phyloP scores from a whole-genome alignment of 2,797 vertebrate species.

The Gymnothorax reevesii region DNA sequence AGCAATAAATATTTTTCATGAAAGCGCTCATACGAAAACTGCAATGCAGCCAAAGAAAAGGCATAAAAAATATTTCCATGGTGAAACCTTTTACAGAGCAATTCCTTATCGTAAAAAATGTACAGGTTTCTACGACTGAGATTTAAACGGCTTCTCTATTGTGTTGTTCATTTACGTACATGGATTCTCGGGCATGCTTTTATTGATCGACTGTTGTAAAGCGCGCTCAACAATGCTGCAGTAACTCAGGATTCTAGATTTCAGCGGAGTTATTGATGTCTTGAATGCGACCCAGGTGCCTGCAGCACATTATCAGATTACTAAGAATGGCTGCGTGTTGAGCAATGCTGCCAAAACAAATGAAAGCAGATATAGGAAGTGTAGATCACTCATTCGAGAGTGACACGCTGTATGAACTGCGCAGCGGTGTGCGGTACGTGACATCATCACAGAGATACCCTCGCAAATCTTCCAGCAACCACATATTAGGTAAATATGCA shows the following conservation, averaged over 20 bases:
- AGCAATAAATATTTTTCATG: not conserved
- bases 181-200: not conserved
- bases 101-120: not conserved
- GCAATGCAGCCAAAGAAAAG: not conserved
- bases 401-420: conserved; percentile 47
- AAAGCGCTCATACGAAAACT: not conserved
- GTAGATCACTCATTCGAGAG: conserved; percentile 53
- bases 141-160: not conserved
- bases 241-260: conserved; percentile 6
- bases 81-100: not conserved
- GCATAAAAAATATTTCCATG: not conserved
- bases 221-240: not conserved
- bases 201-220: conserved; percentile 4
- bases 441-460: conserved; percentile 53
- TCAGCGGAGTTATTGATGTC: conserved; percentile 36
- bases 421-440: conserved; percentile 41
- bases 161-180: not conserved
- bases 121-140: not conserved
- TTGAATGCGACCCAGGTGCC: conserved; percentile 65
- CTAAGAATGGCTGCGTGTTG: conserved; percentile 50
- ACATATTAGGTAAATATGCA: not conserved
- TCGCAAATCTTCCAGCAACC: conserved; percentile 13
- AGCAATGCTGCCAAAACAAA: conserved; percentile 60
- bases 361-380: conserved; percentile 53
- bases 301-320: conserved; percentile 51